Evolutionary conservation across 2,888 invertebrate species (phyloP).

Genomic region (Ophion obscuratus): DNA sequence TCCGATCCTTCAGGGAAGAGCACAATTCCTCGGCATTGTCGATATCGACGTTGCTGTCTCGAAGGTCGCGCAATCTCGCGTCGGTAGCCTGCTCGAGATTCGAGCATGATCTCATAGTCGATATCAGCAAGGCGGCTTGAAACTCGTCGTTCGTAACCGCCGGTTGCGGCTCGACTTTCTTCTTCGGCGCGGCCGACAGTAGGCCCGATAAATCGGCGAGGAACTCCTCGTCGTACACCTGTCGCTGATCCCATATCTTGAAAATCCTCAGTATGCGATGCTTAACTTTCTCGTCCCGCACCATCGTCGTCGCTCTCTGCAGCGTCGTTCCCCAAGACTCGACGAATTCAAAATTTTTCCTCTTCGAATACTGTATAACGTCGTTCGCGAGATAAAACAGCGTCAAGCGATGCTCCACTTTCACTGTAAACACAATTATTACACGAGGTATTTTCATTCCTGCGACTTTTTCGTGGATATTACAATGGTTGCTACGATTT

Average conservation of each 20-base stretch:
- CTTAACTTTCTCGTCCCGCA: constrained; percentile 95
- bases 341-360: constrained; percentile 95
- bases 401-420: constrained; percentile 93
- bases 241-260: constrained; percentile 97
- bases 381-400: constrained; percentile 98
- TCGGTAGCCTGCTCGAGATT: constrained; percentile 82
- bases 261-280: constrained; percentile 95
- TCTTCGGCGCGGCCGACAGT: constrained; percentile 91
- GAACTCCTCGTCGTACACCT: constrained; percentile 95
- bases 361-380: constrained; percentile 98
- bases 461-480: not conserved
- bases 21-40: constrained; percentile 92
- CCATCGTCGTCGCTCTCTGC: constrained; percentile 95
- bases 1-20: constrained; percentile 93
- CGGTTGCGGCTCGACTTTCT: constrained; percentile 87
- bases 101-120: constrained; percentile 81
- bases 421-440: constrained; percentile 85
- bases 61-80: constrained; percentile 84
- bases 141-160: constrained; percentile 87
- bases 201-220: constrained; percentile 94
- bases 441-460: not conserved
- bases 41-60: constrained; percentile 89
- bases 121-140: constrained; percentile 86
- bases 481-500: not conserved
- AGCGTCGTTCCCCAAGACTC: constrained; percentile 97